Evolutionary conservation across 2,888 invertebrate species (phyloP), one percentile per base, ranked within the genome.

Genomic region (Halictus quadricinctus): DNA sequence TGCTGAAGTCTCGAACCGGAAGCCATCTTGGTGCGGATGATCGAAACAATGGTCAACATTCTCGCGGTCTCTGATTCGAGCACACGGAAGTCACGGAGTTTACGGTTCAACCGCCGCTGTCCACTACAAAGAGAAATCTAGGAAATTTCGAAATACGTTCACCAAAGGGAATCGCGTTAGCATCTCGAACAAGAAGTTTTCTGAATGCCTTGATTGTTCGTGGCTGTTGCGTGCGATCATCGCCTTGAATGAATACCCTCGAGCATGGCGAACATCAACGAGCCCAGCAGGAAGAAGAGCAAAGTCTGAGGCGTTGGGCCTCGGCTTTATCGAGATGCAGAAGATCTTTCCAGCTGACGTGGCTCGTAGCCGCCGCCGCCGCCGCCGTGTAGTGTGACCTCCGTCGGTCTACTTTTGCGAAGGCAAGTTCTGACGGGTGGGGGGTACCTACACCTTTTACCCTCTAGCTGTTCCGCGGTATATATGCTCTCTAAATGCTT

Each of bases 341-440:
- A 85, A 73, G 81, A 90, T 87, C 81, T 88, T 90, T 84, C 74
- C 84, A 82, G 89, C 88, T 90, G 90, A 90, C 89, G 90, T 90
- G 90, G 87, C 87, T 66, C 83, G 81, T 80, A 69, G 75, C 78
- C 36, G 36, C 5, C 36, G 36, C 4, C 36, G 36, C 36, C 36
- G 36, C 36, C 36, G 36, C 36, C 80, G 79, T 79, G 80, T 76
- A 84, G 76, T 81, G 70, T 87, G 88, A 88, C 88, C 87, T 88
- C 88, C 87, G 77, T 86, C 85, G 88, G 83, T 89, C 88, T 88
- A 89, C 89, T 89, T 90, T 66, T 88, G 84, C 85, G 83, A 86
- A 76, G 84, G 83, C 58, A 43, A 82, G 64, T 6, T 73, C 74
- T 76, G 73, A 12, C 36, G 36, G 66, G 87, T 72, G 75, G 77